Conservation (phyloP, 2,113 vertebrate species). For the Barnardius zonarius region DNA sequence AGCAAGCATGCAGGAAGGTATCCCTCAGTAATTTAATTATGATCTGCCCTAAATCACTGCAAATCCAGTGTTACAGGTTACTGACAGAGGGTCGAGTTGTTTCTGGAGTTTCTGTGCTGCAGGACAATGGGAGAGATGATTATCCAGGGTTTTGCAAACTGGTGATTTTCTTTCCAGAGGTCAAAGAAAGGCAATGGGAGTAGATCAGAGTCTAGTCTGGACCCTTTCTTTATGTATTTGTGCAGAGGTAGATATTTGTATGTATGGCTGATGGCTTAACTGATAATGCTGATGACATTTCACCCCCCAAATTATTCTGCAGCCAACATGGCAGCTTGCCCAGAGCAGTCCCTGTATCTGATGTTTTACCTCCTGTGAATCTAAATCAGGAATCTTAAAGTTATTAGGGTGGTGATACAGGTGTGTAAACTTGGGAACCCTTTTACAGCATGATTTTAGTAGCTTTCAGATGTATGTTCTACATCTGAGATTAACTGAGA, state of each 20-base stretch:
- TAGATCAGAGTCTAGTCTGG: slow-evolving; percentile 5
- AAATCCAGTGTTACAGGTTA: neutral
- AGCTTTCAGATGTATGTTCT: neutral
- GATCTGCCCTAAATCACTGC: neutral
- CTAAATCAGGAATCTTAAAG: neutral
- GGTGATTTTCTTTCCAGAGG: slow-evolving; percentile 14
- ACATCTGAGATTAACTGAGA: neutral
- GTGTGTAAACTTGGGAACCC: neutral
- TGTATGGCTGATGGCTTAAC: slow-evolving; percentile 21
- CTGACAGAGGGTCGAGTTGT: neutral
- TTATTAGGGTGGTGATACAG: neutral
- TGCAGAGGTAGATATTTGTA: neutral
- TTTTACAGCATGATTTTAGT: neutral
- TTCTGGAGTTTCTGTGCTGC: neutral
- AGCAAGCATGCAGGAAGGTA: neutral
- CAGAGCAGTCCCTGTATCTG: slow-evolving; percentile 16
- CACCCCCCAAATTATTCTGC: slow-evolving; percentile 16
- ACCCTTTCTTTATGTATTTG: slow-evolving; percentile 2
- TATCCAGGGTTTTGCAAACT: neutral
- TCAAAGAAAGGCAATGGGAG: slow-evolving; percentile 23
- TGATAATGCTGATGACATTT: slow-evolving; percentile 29
- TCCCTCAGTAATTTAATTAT: neutral
- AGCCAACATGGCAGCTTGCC: neutral
- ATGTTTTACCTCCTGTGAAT: slow-evolving; percentile 13
- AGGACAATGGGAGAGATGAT: neutral